Evolutionary conservation across 2,888 invertebrate genomes (phyloP).

Genomic region (Ischnus inquisitorius): DNA sequence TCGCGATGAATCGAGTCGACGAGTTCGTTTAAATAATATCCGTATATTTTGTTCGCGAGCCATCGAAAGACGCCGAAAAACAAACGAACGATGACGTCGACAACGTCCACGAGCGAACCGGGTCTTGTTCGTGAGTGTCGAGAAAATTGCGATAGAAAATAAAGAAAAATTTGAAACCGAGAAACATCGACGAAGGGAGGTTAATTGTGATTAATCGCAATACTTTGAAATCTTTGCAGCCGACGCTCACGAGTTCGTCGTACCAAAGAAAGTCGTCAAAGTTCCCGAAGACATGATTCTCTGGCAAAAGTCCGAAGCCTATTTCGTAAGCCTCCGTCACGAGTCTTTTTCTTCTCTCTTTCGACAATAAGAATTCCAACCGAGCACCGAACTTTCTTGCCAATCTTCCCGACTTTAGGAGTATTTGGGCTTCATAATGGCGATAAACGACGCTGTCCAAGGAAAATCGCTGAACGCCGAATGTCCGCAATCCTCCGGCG

Average conservation of each 20-base stretch:
- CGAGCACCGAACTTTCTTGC: constrained; percentile 1
- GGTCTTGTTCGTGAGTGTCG: constrained; percentile 54
- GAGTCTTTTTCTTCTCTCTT: too few relatives aligned
- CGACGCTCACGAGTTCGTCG: constrained; percentile 88
- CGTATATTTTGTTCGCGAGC: too few relatives aligned
- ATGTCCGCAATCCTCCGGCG: constrained; percentile 88
- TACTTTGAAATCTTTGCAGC: constrained; percentile 76
- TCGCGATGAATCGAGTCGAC: neutral
- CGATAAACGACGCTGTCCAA: constrained; percentile 94
- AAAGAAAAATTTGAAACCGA: too few relatives aligned
- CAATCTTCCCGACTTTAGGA: constrained; percentile 87
- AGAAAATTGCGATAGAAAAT: neutral
- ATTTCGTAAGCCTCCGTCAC: constrained; percentile 87
- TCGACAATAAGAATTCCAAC: neutral
- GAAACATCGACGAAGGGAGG: neutral
- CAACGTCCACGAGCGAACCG: constrained; percentile 22
- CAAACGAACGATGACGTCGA: constrained; percentile 49
- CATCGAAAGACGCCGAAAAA: too few relatives aligned
- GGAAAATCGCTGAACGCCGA: constrained; percentile 90
- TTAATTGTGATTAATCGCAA: neutral
- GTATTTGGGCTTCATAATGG: constrained; percentile 94
- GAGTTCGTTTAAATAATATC: neutral
- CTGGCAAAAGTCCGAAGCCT: constrained; percentile 95
- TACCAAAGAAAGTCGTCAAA: constrained; percentile 89
- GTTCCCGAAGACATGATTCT: constrained; percentile 90